These are phyloP conservation scores for Kradibia gibbosae DNA, from an alignment of 1,140 invertebrate species.

Conservation along the genomic window DNA sequence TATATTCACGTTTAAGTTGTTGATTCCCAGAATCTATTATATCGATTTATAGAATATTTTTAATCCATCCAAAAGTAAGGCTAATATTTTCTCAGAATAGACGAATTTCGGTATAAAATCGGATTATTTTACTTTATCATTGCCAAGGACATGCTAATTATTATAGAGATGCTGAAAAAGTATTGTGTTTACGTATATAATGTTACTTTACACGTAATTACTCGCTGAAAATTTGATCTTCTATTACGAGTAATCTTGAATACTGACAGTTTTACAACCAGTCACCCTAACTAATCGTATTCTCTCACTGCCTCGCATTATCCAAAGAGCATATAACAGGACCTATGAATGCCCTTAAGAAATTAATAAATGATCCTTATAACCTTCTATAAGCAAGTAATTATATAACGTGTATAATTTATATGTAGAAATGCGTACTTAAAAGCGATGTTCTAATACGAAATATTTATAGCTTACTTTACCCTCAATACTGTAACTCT, in stretches of 20 bases:
- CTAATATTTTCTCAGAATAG: too few species aligned
- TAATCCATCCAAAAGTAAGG: too few species aligned
- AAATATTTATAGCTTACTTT: background rate
- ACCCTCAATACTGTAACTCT: background rate
- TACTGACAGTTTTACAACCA: conserved; percentile 16
- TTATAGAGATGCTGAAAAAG: background rate
- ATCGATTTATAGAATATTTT: too few species aligned
- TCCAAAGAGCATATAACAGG: conserved; percentile 19
- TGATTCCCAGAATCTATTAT: too few species aligned
- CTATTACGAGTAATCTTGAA: background rate
- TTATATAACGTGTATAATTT: background rate
- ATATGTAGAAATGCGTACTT: background rate
- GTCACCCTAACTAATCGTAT: conserved; percentile 40
- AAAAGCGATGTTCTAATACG: background rate
- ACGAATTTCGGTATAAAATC: too few species aligned
- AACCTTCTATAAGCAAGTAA: background rate
- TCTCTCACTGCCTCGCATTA: conserved; percentile 52
- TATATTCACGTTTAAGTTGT: too few species aligned
- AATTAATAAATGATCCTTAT: conserved; percentile 32
- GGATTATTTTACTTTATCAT: too few species aligned
- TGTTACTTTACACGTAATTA: background rate
- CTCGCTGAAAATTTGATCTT: background rate
- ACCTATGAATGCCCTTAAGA: conserved; percentile 27
- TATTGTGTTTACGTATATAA: background rate
- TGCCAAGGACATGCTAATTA: background rate